Percentiles rank a stretch among this genome's conserved stretches.
phyloP scores from a whole-genome alignment of 2,888 invertebrate species.

The Cerceris rybyensis region DNA sequence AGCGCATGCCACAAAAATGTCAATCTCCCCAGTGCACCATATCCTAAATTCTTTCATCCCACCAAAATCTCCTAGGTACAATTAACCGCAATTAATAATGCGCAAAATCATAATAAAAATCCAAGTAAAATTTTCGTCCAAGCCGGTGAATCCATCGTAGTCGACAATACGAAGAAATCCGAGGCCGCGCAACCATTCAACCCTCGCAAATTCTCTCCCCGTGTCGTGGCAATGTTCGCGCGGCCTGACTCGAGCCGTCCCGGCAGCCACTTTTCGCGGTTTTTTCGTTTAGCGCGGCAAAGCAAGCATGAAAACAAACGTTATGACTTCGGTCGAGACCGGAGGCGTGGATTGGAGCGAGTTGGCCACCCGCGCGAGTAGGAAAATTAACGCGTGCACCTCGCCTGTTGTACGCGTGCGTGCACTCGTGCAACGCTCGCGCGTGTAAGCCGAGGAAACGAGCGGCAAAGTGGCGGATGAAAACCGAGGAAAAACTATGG shows the following conservation, averaged over 20 bases:
- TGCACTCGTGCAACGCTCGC: conserved; percentile 24
- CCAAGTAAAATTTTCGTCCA: background rate
- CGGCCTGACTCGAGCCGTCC: conserved; percentile 28
- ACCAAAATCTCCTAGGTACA: background rate
- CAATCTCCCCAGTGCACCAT: too few relatives aligned
- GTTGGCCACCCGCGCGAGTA: conserved; percentile 9
- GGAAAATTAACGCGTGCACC: conserved; percentile 17
- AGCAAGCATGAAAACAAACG: conserved; percentile 72
- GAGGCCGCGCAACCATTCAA: background rate
- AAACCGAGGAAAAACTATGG: conserved; percentile 43
- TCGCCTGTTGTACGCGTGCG: background rate
- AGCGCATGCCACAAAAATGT: too few relatives aligned
- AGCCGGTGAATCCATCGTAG: background rate
- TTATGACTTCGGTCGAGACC: conserved; percentile 64
- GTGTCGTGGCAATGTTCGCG: conserved; percentile 13
- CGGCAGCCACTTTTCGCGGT: conserved; percentile 39
- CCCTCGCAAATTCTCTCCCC: background rate
- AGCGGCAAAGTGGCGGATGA: conserved; percentile 46
- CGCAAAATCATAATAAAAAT: background rate
- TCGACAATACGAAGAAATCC: conserved; percentile 16
- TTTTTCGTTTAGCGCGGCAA: conserved; percentile 67
- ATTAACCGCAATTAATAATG: background rate
- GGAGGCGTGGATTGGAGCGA: conserved; percentile 34
- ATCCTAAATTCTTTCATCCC: background rate
- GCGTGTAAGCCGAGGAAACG: conserved; percentile 28